These are phyloP conservation scores for Meloidogyne floridensis DNA, from an alignment of 1,140 invertebrate genomes.

Conservation along the genomic window DNA sequence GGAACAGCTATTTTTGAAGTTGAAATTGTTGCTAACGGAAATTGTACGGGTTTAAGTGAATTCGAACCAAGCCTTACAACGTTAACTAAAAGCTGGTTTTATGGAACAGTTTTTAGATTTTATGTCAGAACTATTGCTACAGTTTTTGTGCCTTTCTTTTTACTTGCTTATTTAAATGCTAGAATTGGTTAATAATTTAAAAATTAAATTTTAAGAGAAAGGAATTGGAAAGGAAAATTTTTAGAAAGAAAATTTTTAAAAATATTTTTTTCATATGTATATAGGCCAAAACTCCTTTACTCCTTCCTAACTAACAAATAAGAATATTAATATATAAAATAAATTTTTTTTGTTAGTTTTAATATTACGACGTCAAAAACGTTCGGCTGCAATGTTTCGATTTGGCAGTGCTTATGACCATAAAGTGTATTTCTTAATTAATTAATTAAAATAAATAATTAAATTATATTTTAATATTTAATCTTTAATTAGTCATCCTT, in stretches of 20 bases:
- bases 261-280: no score
- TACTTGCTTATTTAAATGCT: slow-evolving; percentile 53
- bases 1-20: slow-evolving; percentile 55
- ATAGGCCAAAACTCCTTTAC: no score
- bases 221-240: no score
- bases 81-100: slow-evolving; percentile 43
- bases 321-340: background rate
- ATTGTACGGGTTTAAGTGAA: slow-evolving; percentile 51
- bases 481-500: background rate
- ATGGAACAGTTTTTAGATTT: slow-evolving; percentile 53
- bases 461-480: background rate
- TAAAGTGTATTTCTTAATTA: slow-evolving; percentile 36
- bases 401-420: slow-evolving; percentile 49
- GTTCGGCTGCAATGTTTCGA: slow-evolving; percentile 54
- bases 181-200: slow-evolving; percentile 31
- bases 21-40: slow-evolving; percentile 49
- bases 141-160: slow-evolving; percentile 54
- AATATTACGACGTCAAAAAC: slow-evolving; percentile 47
- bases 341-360: slow-evolving; percentile 24
- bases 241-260: no score
- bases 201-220: background rate
- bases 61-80: slow-evolving; percentile 40
- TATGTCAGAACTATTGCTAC: slow-evolving; percentile 45
- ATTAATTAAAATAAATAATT: background rate
- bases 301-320: no score